Percentiles rank a stretch among this genome's conserved stretches.
Evolutionary conservation across 2,888 invertebrate genomes (phyloP).

Genomic region (Oxycera nigricornis): DNA sequence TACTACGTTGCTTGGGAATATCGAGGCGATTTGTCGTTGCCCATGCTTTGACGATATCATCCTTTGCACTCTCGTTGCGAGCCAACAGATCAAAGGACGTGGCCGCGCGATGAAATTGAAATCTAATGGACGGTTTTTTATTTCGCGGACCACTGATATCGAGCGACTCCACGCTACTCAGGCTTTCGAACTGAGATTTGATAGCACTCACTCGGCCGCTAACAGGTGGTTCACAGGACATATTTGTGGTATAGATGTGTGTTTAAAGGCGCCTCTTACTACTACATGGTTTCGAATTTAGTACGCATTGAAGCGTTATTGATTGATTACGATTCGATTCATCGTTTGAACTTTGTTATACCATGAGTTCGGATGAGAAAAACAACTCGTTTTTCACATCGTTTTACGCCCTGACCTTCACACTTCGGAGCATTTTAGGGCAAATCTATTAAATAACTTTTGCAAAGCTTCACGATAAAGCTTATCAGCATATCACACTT

Average conservation of each 20-base stretch:
- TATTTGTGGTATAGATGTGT: slow-evolving; percentile 16
- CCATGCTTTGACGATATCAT: slow-evolving; percentile 41
- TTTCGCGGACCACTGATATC: slow-evolving; percentile 39
- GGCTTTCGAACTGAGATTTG: slow-evolving; percentile 70
- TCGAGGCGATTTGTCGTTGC: slow-evolving; percentile 38
- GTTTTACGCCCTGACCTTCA: slow-evolving; percentile 28
- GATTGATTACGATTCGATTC: not conserved
- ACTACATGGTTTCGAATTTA: slow-evolving; percentile 11
- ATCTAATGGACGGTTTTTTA: slow-evolving; percentile 8
- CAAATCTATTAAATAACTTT: not conserved
- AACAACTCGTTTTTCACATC: slow-evolving; percentile 35
- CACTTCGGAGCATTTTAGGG: not conserved
- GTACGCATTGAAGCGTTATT: not conserved
- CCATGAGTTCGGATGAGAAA: not conserved
- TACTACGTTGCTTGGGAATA: slow-evolving; percentile 50
- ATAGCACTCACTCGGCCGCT: slow-evolving; percentile 67
- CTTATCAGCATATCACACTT: not conserved
- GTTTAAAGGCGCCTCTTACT: not conserved
- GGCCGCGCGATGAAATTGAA: slow-evolving; percentile 49
- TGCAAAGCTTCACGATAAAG: not conserved
- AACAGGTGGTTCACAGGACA: slow-evolving; percentile 52
- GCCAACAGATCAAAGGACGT: slow-evolving; percentile 49
- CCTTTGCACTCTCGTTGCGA: slow-evolving; percentile 45
- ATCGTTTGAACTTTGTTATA: not conserved
- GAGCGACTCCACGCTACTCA: slow-evolving; percentile 54